A percentile compares a stretch with the other conserved stretches of the same genome.
Evolutionary conservation across 2,113 vertebrate genomes (phyloP).

Genomic region (Atrichornis clamosus): DNA sequence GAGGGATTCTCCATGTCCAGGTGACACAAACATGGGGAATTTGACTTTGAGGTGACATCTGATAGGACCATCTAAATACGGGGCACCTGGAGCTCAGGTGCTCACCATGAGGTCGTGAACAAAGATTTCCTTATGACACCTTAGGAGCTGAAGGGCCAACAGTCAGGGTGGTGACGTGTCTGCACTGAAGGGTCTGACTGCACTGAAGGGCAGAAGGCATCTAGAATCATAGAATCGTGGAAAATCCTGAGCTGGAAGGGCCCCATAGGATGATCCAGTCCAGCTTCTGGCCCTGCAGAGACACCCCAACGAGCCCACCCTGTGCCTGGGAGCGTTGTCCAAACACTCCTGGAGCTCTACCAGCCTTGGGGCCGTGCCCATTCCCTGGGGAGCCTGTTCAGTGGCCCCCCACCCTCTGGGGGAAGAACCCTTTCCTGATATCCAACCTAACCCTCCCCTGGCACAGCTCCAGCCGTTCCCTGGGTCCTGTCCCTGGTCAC

Average conservation of each 20-base stretch:
- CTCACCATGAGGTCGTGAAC: background rate
- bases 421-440: accelerated
- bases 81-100: background rate
- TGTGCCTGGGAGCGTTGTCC: accelerated
- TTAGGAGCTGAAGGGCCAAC: background rate
- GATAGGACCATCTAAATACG: background rate
- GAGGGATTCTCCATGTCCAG: background rate
- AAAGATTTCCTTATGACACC: background rate
- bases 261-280: no score
- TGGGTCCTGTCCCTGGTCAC: background rate
- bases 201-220: background rate
- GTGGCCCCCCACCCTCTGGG: background rate
- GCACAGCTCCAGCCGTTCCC: accelerated
- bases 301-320: background rate
- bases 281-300: accelerated
- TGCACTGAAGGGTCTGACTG: background rate
- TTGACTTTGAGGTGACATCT: background rate
- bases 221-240: background rate
- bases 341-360: background rate
- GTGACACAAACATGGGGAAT: background rate
- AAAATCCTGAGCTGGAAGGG: background rate
- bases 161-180: background rate
- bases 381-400: background rate
- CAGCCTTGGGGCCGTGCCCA: background rate
- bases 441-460: accelerated